Conservation (phyloP, 2,888 invertebrate species). For the Drosophila barbarae region DNA sequence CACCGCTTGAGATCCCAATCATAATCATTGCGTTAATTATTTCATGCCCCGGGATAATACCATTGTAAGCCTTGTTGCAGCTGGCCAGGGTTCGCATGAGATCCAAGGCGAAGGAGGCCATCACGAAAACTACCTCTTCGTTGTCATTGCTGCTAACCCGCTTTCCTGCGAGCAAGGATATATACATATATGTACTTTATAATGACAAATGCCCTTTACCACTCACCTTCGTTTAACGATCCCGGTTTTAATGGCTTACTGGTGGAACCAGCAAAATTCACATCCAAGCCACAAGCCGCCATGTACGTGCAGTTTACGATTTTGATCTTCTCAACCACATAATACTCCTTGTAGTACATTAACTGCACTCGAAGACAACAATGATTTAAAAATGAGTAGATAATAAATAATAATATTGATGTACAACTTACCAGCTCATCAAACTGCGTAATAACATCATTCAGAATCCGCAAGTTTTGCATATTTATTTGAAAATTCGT, state of each 20-base stretch:
- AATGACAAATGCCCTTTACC: not conserved
- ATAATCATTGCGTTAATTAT: conserved; percentile 66
- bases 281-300: conserved; percentile 95
- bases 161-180: not conserved
- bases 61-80: conserved; percentile 80
- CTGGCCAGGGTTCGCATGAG: conserved; percentile 84
- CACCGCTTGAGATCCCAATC: conserved; percentile 91
- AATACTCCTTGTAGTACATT: conserved; percentile 81
- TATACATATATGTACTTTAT: not conserved
- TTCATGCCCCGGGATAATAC: conserved; percentile 78
- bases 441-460: conserved; percentile 95
- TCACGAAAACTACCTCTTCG: conserved; percentile 83
- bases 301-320: conserved; percentile 98
- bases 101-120: conserved; percentile 78
- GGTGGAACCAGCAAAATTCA: conserved; percentile 81
- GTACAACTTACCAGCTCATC: conserved; percentile 84
- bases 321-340: conserved; percentile 95
- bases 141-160: not conserved
- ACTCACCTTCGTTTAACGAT: not conserved
- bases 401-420: not conserved
- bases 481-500: conserved; percentile 86
- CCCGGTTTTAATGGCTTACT: conserved; percentile 30
- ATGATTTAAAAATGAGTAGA: not conserved
- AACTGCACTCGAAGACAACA: conserved; percentile 79
- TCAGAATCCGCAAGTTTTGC: conserved; percentile 86